Evolutionary conservation across 1,140 invertebrate genomes (phyloP).

Genomic region (Cherax destructor): DNA sequence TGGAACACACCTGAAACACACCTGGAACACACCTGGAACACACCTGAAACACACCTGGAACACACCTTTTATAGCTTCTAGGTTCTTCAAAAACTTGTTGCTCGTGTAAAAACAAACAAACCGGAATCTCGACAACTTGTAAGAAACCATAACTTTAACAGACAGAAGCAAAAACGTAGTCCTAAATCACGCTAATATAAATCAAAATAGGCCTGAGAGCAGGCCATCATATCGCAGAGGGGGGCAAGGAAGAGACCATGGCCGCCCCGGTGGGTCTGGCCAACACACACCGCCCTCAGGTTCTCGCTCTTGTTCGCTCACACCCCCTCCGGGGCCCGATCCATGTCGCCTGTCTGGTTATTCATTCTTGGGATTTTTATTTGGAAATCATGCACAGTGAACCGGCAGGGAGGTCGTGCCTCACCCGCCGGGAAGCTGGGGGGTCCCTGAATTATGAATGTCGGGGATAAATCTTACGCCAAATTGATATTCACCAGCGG

Average conservation of each 20-base stretch:
- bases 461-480: slow-evolving; percentile 26
- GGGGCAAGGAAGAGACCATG: slow-evolving; percentile 20
- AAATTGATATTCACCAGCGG: slow-evolving; percentile 22
- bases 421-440: slow-evolving; percentile 25
- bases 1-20: too few species aligned
- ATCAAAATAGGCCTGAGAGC: not conserved
- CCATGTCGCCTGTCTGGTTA: slow-evolving; percentile 64
- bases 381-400: slow-evolving; percentile 59
- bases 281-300: slow-evolving; percentile 12
- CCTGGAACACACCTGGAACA: too few species aligned
- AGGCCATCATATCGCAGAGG: not conserved
- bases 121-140: not conserved
- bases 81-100: not conserved
- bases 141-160: not conserved
- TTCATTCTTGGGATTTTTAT: slow-evolving; percentile 59
- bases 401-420: slow-evolving; percentile 5
- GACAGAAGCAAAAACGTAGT: slow-evolving; percentile 57
- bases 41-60: not conserved
- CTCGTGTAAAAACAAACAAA: not conserved
- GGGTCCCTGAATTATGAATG: slow-evolving; percentile 42
- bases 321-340: slow-evolving; percentile 52
- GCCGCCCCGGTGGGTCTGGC: slow-evolving; percentile 48
- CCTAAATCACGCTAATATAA: not conserved
- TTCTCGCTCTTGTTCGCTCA: slow-evolving; percentile 62
- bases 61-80: not conserved